These are phyloP conservation scores for Amblyteles armatorius DNA, from an alignment of 2,888 invertebrate species.

Conservation along the genomic window DNA sequence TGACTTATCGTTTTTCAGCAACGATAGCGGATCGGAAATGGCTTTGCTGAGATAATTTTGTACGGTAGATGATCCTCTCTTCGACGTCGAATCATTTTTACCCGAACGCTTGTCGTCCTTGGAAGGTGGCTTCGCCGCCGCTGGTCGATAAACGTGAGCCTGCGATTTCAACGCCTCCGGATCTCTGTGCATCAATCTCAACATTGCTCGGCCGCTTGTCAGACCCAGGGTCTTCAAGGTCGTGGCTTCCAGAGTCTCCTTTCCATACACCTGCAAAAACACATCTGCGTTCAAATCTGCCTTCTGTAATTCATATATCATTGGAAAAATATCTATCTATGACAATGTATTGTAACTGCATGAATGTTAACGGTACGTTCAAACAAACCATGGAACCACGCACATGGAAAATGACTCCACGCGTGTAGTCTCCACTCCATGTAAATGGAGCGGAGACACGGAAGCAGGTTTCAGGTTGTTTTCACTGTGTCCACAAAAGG, in stretches of 20 bases:
- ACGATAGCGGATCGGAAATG: constrained; percentile 64
- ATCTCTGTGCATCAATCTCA: constrained; percentile 89
- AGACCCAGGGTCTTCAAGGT: constrained; percentile 92
- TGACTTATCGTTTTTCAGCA: constrained; percentile 67
- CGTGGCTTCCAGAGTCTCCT: constrained; percentile 88
- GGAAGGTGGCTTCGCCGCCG: constrained; percentile 75
- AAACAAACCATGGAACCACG: too few relatives aligned
- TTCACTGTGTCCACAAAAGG: neutral
- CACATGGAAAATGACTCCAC: too few relatives aligned
- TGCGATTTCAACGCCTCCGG: constrained; percentile 89
- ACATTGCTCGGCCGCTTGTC: constrained; percentile 91
- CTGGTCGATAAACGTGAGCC: constrained; percentile 89
- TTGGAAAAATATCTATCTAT: neutral
- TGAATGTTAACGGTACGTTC: too few relatives aligned
- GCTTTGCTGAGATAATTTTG: constrained; percentile 64
- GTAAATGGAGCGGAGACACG: neutral
- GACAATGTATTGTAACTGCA: too few relatives aligned
- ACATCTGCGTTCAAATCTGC: neutral
- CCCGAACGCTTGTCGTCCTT: constrained; percentile 54
- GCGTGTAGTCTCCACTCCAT: neutral
- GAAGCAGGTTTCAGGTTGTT: neutral
- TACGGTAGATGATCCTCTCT: constrained; percentile 55
- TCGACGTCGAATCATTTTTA: constrained; percentile 52
- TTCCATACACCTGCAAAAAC: constrained; percentile 87
- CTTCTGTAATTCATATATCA: neutral